A percentile compares a stretch with the other conserved stretches of the same genome.
Evolutionary conservation across 2,888 invertebrate species (phyloP).

Genomic region (Lasioglossum calceatum): DNA sequence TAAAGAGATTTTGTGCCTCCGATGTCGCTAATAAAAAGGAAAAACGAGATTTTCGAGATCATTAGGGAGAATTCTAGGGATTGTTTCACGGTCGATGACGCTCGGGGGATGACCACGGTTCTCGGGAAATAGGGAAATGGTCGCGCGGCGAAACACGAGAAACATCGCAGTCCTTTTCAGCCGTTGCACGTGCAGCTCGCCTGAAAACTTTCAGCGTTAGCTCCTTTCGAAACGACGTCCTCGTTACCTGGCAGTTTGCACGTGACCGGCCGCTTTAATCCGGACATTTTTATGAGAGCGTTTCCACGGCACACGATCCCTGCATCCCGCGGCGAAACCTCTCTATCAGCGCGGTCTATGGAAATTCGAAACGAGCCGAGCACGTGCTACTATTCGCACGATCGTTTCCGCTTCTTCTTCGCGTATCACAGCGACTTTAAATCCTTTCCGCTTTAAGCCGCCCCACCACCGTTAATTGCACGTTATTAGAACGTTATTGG

Average conservation of each 20-base stretch:
- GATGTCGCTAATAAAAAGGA: too few species aligned
- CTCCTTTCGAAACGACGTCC: constrained; percentile 44
- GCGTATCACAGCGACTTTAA: constrained; percentile 7
- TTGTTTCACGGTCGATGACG: neutral
- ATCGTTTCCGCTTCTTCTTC: constrained; percentile 25
- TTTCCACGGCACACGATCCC: constrained; percentile 63
- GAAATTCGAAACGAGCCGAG: constrained; percentile 66
- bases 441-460: constrained; percentile 13
- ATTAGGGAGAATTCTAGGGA: neutral
- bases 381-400: constrained; percentile 70
- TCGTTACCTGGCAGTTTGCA: constrained; percentile 64
- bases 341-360: constrained; percentile 63
- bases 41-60: neutral
- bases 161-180: constrained; percentile 15
- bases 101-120: neutral
- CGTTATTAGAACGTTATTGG: neutral
- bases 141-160: constrained; percentile 12
- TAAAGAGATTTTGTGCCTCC: too few species aligned
- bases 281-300: constrained; percentile 65
- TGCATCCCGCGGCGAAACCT: constrained; percentile 52
- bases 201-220: constrained; percentile 45
- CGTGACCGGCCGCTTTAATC: constrained; percentile 66
- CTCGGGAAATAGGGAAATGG: constrained; percentile 1
- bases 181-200: constrained; percentile 12
- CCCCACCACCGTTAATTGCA: neutral